These are phyloP conservation scores for Brachyhypopomus gauderio DNA, from an alignment of 2,113 vertebrate species.

Conservation along the genomic window DNA sequence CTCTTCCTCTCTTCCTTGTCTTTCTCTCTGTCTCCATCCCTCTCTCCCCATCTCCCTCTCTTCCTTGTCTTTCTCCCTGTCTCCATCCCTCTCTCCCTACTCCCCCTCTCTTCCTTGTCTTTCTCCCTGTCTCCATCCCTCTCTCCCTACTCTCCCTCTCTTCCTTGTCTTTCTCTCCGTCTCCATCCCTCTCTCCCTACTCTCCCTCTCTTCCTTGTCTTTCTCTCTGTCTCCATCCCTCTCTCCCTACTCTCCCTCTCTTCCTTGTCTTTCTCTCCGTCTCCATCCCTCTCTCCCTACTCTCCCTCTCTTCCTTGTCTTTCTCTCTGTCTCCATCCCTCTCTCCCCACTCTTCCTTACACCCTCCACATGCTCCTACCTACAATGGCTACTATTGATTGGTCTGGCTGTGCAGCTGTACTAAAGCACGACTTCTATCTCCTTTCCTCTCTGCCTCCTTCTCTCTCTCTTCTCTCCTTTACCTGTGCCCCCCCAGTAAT, in stretches of 20 bases:
- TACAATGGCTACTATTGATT: conserved; percentile 22
- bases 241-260: neutral
- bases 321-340: conserved; percentile 10
- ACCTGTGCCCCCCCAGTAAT: conserved; percentile 19
- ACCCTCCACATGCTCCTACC: conserved; percentile 23
- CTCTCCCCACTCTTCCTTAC: neutral
- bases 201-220: too few species aligned
- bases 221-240: too few species aligned
- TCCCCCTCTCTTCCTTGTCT: too few species aligned
- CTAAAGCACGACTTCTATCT: conserved; percentile 14
- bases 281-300: neutral
- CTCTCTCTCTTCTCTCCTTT: neutral
- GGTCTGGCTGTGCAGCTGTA: conserved; percentile 33
- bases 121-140: too few species aligned
- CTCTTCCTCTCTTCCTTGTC: too few species aligned
- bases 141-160: neutral
- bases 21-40: too few species aligned
- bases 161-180: neutral
- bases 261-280: neutral
- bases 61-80: neutral
- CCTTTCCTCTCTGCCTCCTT: neutral
- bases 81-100: conserved; percentile 12
- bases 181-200: conserved; percentile 12
- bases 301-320: neutral
- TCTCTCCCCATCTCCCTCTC: neutral